These are phyloP conservation scores for Gallinago nigripennis DNA, from an alignment of 2,797 vertebrate species.

Conservation along the genomic window DNA sequence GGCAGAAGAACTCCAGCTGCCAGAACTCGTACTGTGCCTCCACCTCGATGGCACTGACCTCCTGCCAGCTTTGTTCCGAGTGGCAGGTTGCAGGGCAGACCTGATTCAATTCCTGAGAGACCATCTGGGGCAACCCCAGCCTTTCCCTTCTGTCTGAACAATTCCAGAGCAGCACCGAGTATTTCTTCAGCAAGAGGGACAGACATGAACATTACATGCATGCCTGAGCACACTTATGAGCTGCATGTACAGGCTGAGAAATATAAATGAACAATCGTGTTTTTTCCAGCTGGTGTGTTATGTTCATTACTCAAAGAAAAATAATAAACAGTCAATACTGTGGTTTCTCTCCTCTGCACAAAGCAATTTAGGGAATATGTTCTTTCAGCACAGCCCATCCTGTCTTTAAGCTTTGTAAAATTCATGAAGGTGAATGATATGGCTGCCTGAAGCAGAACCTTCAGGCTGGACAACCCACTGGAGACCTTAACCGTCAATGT, in stretches of 20 bases:
- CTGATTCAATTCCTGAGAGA: neutral
- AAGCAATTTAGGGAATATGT: neutral
- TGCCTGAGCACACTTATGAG: neutral
- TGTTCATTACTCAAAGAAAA: neutral
- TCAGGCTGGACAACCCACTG: neutral
- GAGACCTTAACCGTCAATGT: neutral
- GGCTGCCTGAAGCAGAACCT: neutral
- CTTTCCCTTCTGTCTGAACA: neutral
- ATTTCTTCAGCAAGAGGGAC: neutral
- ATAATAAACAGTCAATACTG: neutral
- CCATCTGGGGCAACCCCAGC: neutral
- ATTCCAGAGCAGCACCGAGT: neutral
- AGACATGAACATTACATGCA: neutral
- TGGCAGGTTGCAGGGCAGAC: neutral
- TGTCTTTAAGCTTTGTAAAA: neutral
- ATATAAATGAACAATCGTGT: neutral
- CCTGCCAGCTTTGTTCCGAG: neutral
- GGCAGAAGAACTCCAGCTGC: neutral
- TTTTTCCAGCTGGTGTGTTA: neutral
- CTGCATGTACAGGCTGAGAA: neutral
- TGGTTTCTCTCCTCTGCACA: neutral
- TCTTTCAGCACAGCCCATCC: neutral
- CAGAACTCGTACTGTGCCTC: neutral
- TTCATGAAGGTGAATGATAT: neutral
- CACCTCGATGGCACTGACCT: rapidly evolving